Evolutionary conservation across 2,113 vertebrate genomes (phyloP).

Genomic region (Cynocephalus volans): DNA sequence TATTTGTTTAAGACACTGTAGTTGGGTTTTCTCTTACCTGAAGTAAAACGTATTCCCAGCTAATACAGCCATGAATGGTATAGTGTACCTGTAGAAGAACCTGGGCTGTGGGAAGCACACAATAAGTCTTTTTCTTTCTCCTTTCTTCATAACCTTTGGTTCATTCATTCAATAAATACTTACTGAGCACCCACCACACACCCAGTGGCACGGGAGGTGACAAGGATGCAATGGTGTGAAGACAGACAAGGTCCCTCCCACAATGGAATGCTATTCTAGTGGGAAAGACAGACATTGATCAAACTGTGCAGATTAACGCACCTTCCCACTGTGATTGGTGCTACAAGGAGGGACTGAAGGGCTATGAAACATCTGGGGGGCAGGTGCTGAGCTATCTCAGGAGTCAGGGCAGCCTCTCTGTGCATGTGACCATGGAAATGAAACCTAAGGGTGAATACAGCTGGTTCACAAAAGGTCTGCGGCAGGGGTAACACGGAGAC

Average conservation of each 20-base stretch:
- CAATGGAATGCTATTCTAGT: neutral
- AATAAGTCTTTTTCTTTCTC: neutral
- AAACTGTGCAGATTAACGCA: neutral
- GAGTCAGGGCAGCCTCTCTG: neutral
- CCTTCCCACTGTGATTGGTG: no score
- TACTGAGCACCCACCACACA: neutral
- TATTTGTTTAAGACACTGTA: neutral
- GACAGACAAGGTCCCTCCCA: neutral
- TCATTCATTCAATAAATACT: neutral
- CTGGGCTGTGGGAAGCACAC: neutral
- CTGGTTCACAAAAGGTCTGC: neutral
- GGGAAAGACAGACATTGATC: accelerated
- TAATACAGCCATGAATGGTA: neutral
- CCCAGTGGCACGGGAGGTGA: accelerated
- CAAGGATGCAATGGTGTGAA: neutral
- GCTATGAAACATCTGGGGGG: neutral
- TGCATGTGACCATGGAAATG: neutral
- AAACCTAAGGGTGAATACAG: neutral
- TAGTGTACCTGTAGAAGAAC: neutral
- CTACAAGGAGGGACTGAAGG: accelerated
- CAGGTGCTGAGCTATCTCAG: neutral
- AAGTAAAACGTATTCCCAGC: neutral
- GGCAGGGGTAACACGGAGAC: neutral
- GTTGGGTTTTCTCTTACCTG: neutral
- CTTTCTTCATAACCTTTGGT: neutral